Conservation (phyloP, 2,888 invertebrate species). For the Uloborus plumipes region DNA sequence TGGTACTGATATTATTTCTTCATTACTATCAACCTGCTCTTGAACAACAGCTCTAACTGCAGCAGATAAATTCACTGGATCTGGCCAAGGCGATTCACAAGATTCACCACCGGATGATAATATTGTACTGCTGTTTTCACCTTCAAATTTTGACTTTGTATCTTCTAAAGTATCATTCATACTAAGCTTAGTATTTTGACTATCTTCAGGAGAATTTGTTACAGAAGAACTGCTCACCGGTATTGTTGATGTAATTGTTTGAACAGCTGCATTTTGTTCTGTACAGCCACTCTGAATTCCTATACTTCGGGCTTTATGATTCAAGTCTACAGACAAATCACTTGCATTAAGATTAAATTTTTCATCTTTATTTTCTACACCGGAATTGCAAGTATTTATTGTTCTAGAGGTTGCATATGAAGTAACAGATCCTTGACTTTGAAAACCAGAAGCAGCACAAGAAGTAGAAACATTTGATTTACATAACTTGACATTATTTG, state of each 20-base stretch:
- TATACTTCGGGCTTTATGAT: conserved; percentile 60
- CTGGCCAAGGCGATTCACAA: conserved; percentile 62
- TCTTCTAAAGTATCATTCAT: conserved; percentile 30
- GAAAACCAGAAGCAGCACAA: conserved; percentile 15
- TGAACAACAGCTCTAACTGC: conserved; percentile 63
- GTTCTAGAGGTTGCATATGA: conserved; percentile 25
- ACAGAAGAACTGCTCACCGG: conserved; percentile 26
- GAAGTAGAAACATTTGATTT: conserved; percentile 25
- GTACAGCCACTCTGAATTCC: conserved; percentile 60
- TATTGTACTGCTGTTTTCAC: conserved; percentile 51
- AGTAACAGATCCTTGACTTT: conserved; percentile 6
- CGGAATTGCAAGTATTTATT: background rate
- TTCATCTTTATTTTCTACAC: conserved; percentile 23
- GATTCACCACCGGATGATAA: conserved; percentile 58
- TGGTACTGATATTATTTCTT: conserved; percentile 44
- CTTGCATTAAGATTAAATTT: conserved; percentile 17
- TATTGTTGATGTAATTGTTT: conserved; percentile 53
- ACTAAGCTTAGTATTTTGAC: conserved; percentile 36
- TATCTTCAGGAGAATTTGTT: conserved; percentile 21
- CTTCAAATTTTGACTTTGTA: conserved; percentile 52
- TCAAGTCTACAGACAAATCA: conserved; percentile 31
- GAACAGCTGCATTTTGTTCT: conserved; percentile 58
- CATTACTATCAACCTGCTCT: conserved; percentile 58
- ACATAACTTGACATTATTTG: conserved; percentile 30
- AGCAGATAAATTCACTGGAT: conserved; percentile 64